A percentile compares a stretch with the other conserved stretches of the same genome.
These are phyloP conservation scores for Arizona elegans DNA, from an alignment of 2,113 vertebrate genomes.

Conservation along the genomic window DNA sequence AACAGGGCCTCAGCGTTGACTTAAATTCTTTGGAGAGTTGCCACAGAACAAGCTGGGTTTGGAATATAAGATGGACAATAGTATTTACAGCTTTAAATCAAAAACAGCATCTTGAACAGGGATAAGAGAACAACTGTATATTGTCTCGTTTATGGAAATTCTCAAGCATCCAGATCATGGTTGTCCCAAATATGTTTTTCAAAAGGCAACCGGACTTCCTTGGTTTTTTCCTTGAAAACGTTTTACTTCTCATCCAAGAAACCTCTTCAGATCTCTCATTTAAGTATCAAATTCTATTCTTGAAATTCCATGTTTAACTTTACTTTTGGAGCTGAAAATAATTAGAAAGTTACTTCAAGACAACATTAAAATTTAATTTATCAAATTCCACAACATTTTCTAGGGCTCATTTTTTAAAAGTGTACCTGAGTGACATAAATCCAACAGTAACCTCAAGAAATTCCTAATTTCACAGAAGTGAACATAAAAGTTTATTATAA, in stretches of 20 bases:
- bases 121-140: not conserved
- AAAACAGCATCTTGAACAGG: not conserved
- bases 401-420: not conserved
- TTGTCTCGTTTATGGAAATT: not conserved
- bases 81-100: not conserved
- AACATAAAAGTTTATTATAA: constrained; percentile 5
- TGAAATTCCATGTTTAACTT: not conserved
- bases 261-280: not conserved
- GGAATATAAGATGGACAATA: not conserved
- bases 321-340: not conserved
- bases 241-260: not conserved
- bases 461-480: not conserved
- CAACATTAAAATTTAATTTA: not conserved
- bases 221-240: not conserved
- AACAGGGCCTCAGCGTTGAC: not conserved
- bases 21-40: not conserved
- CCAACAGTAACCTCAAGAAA: not conserved
- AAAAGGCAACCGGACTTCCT: not conserved
- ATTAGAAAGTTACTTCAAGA: not conserved
- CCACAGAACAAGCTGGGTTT: not conserved
- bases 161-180: not conserved
- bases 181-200: not conserved
- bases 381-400: not conserved
- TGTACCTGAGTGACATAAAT: not conserved
- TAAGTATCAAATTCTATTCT: not conserved